Evolutionary conservation across 2,797 vertebrate genomes (phyloP).

Genomic region (Rallus crepitans): DNA sequence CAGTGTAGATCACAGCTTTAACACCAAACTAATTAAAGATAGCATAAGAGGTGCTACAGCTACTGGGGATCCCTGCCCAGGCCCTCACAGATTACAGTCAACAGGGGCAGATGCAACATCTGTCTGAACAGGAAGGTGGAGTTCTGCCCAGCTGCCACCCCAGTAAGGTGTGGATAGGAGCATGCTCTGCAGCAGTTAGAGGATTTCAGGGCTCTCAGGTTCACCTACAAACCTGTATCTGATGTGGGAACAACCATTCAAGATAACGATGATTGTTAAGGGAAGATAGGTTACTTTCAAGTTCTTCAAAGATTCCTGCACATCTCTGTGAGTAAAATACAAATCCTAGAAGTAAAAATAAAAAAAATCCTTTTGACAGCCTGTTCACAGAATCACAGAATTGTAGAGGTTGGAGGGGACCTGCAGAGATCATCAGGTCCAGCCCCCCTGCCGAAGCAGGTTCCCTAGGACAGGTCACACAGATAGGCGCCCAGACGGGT

Average conservation of each 20-base stretch:
- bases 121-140: background rate
- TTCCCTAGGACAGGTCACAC: too few species aligned
- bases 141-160: background rate
- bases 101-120: background rate
- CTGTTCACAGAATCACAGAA: background rate
- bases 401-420: too few species aligned
- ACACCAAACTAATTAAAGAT: background rate
- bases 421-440: too few species aligned
- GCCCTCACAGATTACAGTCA: background rate
- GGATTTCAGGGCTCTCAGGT: background rate
- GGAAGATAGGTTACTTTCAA: constrained; percentile 53
- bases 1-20: background rate
- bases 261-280: constrained; percentile 39
- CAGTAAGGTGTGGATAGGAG: background rate
- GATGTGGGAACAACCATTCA: constrained; percentile 42
- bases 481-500: too few species aligned
- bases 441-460: too few species aligned
- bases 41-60: background rate
- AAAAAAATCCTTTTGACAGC: background rate
- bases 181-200: background rate
- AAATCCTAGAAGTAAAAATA: background rate
- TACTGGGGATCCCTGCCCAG: background rate
- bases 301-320: constrained; percentile 49
- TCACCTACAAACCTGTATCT: constrained; percentile 11
- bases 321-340: background rate